phyloP scores from a whole-genome alignment of 2,113 vertebrate species.

The Erpornis zantholeuca region DNA sequence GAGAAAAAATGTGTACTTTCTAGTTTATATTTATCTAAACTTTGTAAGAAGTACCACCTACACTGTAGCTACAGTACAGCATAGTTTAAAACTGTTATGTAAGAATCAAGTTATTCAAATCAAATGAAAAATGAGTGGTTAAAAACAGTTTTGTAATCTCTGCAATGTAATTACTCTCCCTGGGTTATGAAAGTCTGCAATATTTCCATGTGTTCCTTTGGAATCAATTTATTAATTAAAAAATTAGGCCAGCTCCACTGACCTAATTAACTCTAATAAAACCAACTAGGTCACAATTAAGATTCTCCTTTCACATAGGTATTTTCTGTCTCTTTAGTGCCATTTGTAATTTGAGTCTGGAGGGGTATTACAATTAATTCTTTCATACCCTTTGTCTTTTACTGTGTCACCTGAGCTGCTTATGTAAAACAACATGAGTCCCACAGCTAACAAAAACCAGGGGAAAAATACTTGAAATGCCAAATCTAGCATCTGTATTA shows the following conservation, averaged over 20 bases:
- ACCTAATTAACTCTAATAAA: constrained; percentile 55
- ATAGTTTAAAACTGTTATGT: neutral
- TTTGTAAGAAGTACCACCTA: neutral
- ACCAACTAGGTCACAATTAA: constrained; percentile 33
- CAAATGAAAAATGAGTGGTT: neutral
- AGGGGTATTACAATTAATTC: neutral
- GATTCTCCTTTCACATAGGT: neutral
- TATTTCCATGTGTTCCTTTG: neutral
- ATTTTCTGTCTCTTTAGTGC: constrained; percentile 2
- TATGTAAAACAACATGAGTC: neutral
- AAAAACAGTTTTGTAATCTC: neutral
- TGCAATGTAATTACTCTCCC: neutral
- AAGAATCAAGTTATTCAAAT: neutral
- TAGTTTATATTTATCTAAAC: neutral
- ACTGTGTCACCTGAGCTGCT: neutral
- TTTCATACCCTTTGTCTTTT: neutral
- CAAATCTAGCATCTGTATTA: neutral
- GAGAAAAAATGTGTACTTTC: neutral
- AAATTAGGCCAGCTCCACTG: constrained; percentile 34
- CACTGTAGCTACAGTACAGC: neutral
- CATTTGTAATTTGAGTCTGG: neutral
- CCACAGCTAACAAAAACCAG: neutral
- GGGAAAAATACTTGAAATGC: neutral
- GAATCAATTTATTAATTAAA: constrained; percentile 52
- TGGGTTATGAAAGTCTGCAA: neutral